Evolutionary conservation across 2,888 invertebrate species (phyloP).

Genomic region (Melinaea marsaeus): DNA sequence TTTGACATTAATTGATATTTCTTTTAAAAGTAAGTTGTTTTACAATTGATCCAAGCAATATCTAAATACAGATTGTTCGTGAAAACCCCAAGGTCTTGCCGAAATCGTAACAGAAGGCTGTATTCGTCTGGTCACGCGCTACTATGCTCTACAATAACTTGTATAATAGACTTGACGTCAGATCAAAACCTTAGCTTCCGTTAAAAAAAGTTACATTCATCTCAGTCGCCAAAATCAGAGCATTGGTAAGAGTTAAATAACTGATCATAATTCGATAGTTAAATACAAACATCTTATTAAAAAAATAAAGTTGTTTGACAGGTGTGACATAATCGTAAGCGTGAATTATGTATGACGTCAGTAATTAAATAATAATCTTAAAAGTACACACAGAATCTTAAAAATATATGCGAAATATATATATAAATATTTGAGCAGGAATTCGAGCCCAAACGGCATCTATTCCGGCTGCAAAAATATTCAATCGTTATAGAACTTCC

Average conservation of each 20-base stretch:
- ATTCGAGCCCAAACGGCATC: too few species aligned
- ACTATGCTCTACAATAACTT: conserved; percentile 26
- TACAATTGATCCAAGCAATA: conserved; percentile 2
- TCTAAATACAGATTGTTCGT: conserved; percentile 35
- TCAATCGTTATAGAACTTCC: conserved; percentile 36
- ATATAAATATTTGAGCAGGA: too few species aligned
- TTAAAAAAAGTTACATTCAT: conserved; percentile 15
- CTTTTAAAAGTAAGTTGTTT: background rate
- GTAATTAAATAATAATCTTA: too few species aligned
- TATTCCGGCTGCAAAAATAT: conserved; percentile 8
- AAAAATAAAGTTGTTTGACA: too few species aligned
- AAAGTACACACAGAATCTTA: too few species aligned
- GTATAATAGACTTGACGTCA: conserved; percentile 28
- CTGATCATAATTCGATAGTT: too few species aligned
- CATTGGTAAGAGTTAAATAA: too few species aligned
- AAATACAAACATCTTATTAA: too few species aligned
- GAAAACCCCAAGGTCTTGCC: conserved; percentile 69
- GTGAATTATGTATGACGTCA: too few species aligned
- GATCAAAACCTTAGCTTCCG: conserved; percentile 20
- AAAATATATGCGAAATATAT: too few species aligned
- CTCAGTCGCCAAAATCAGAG: background rate
- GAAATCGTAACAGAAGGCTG: conserved; percentile 55
- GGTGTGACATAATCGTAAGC: too few species aligned
- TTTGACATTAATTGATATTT: background rate
- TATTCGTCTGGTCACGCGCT: conserved; percentile 47